These are phyloP conservation scores for Perca schrenkii DNA, from an alignment of 2,113 vertebrate genomes.

Conservation along the genomic window DNA sequence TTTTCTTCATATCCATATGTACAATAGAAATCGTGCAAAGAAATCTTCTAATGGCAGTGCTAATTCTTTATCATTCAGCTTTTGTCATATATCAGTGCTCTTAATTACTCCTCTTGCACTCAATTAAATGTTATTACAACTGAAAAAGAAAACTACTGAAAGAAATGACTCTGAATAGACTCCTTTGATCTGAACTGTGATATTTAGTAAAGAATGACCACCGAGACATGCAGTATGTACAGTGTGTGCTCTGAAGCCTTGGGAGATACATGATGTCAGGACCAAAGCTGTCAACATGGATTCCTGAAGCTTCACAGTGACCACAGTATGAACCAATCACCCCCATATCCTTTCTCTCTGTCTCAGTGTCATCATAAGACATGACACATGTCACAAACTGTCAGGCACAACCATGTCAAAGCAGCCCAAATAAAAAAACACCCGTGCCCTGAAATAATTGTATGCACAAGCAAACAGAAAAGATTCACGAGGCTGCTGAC, in stretches of 20 bases:
- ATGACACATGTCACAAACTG: conserved; percentile 58
- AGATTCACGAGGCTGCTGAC: conserved; percentile 17
- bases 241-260: conserved; percentile 29
- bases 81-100: not conserved
- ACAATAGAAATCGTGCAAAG: not conserved
- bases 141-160: not conserved
- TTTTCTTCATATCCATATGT: not conserved
- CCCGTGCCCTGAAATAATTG: conserved; percentile 13
- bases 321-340: conserved; percentile 51
- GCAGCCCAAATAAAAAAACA: conserved; percentile 23
- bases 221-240: conserved; percentile 6
- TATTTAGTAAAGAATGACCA: not conserved
- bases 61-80: not conserved
- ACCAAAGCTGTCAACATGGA: conserved; percentile 49
- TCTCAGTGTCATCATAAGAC: conserved; percentile 48
- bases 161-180: not conserved
- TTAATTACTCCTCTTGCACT: not conserved
- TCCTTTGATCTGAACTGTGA: not conserved
- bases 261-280: conserved; percentile 33
- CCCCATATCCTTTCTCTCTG: conserved; percentile 40
- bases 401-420: conserved; percentile 24
- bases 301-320: conserved; percentile 51
- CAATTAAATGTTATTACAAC: not conserved
- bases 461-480: conserved; percentile 20
- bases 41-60: not conserved